Percentiles rank a stretch among this genome's conserved stretches.
These are phyloP conservation scores for Adelphocoris suturalis DNA, from an alignment of 2,888 invertebrate species.

Conservation along the genomic window DNA sequence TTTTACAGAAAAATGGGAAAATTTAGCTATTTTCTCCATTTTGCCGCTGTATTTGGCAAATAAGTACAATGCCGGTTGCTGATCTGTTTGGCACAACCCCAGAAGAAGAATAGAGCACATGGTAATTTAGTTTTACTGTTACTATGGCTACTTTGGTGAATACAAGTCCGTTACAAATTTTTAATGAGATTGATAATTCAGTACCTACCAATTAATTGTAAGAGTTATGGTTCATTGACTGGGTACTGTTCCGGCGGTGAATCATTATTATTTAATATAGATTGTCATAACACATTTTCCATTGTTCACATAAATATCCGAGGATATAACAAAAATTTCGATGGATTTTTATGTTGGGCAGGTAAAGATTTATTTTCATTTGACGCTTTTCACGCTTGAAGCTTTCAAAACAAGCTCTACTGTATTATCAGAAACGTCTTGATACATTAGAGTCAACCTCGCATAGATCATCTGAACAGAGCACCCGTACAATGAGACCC, in stretches of 20 bases:
- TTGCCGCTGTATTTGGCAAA: too few species aligned
- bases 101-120: background rate
- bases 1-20: too few species aligned
- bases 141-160: background rate
- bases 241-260: constrained; percentile 22
- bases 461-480: too few species aligned
- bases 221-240: constrained; percentile 37
- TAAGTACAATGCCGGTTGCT: too few species aligned
- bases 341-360: constrained; percentile 45
- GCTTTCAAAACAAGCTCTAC: too few species aligned
- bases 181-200: constrained; percentile 46
- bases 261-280: background rate
- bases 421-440: too few species aligned
- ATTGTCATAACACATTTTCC: background rate
- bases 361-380: too few species aligned
- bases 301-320: constrained; percentile 52
- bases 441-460: too few species aligned
- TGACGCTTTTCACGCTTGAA: too few species aligned
- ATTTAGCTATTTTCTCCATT: too few species aligned
- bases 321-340: constrained; percentile 47
- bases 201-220: constrained; percentile 40
- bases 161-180: constrained; percentile 24
- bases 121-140: constrained; percentile 30
- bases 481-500: too few species aligned
- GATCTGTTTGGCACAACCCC: constrained; percentile 5